These are phyloP conservation scores for Stegodyphus dumicola DNA, from an alignment of 1,140 invertebrate genomes.

Conservation along the genomic window DNA sequence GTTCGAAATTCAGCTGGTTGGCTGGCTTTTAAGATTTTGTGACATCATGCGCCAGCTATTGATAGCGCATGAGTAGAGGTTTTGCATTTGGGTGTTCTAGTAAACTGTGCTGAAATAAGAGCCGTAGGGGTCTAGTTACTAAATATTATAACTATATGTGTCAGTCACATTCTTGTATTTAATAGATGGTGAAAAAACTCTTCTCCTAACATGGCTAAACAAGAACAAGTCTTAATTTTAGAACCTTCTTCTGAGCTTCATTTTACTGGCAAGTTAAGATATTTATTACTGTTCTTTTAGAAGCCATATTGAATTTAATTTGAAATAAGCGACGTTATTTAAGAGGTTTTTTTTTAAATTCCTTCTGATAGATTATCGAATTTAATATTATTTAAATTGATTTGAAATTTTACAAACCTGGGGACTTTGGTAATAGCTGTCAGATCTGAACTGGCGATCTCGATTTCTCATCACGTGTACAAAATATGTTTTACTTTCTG, in stretches of 20 bases:
- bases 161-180: conserved; percentile 5
- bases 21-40: conserved; percentile 38
- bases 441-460: background rate
- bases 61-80: conserved; percentile 60
- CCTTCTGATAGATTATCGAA: too few species aligned
- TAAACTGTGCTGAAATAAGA: conserved; percentile 61
- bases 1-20: conserved; percentile 33
- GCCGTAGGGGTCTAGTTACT: conserved; percentile 35
- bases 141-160: conserved; percentile 31
- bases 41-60: conserved; percentile 61
- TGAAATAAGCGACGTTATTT: too few species aligned
- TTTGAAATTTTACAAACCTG: too few species aligned
- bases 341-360: too few species aligned
- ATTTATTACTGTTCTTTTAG: conserved; percentile 25
- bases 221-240: conserved; percentile 68
- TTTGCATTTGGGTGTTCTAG: conserved; percentile 54
- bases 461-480: background rate
- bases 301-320: conserved; percentile 52
- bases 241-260: conserved; percentile 69
- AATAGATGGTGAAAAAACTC: conserved; percentile 40
- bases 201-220: conserved; percentile 52
- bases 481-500: too few species aligned
- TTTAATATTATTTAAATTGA: too few species aligned
- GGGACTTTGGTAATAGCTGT: background rate
- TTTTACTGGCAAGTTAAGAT: conserved; percentile 68